These are phyloP conservation scores for Lepidocyrtoides sp. DNA, from an alignment of 2,888 invertebrate genomes.

Conservation along the genomic window DNA sequence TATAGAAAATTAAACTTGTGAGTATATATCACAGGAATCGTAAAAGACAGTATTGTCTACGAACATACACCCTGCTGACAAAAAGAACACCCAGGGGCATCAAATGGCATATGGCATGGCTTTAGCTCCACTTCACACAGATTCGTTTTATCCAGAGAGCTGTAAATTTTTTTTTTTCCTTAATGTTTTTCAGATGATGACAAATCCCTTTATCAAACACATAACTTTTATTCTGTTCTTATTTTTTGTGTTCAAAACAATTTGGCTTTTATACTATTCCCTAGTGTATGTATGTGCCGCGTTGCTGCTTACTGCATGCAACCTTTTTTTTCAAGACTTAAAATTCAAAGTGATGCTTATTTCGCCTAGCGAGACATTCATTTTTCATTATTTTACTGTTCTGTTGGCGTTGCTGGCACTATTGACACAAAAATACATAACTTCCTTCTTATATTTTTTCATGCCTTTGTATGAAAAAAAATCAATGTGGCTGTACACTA, in stretches of 20 bases:
- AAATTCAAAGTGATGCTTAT: neutral
- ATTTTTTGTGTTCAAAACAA: constrained; percentile 1
- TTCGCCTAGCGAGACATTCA: neutral
- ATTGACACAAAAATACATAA: neutral
- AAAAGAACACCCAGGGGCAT: constrained; percentile 34
- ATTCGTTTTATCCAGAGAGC: neutral
- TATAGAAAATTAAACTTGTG: neutral
- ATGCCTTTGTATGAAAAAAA: neutral
- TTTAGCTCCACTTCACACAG: neutral
- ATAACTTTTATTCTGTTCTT: neutral
- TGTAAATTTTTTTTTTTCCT: neutral
- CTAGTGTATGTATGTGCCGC: no score
- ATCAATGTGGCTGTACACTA: constrained; percentile 2
- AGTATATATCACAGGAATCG: neutral
- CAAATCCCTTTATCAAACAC: constrained; percentile 53
- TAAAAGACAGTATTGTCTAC: neutral
- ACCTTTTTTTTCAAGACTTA: no score
- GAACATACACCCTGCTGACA: neutral
- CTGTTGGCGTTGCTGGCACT: neutral
- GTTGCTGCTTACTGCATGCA: no score
- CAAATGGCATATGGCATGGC: neutral
- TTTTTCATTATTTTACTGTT: constrained; percentile 1
- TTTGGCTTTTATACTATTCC: neutral
- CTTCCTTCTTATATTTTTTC: constrained; percentile 31
- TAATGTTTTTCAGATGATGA: constrained; percentile 32